Evolutionary conservation across 2,888 invertebrate genomes (phyloP), one percentile per base, ranked within the genome.

Genomic region (Tyria jacobaeae): DNA sequence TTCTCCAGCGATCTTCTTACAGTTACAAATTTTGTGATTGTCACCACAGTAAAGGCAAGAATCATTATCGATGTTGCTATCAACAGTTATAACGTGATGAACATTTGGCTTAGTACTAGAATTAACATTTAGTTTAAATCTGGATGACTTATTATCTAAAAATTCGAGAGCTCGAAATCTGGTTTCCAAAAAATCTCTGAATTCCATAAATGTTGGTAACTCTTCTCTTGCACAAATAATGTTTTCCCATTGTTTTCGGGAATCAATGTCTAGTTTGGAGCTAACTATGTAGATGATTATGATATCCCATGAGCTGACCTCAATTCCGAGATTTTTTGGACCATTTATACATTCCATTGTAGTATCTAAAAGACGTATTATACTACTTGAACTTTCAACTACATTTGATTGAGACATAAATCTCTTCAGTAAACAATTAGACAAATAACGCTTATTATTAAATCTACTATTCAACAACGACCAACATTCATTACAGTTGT

Each of bases 231-330:
- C n/a, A 17, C 34, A 27, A 34, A 51, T 15, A 9, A 10, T 15
- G 17, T 12, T 51, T 17, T 51, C 51, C 51, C 51, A 51, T 17
- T 51, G 51, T 34, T 51, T 51, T n/a, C 51, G n/a, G 7, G 34
- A 51, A 15, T 51, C 51, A 31, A 35, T 17, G 12, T 52, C 37
- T 14, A 37, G 52, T 52, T 52, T 52, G 0, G 12, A 35, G 21
- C 35, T 24, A 9, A 37, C 24, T 1, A 52, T 37, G 15, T 52
- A 37, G 17, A 52, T 21, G 10, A 52, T 3, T 35, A 52, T 10
- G n/a, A 17, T 34, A 27, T 52, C 34, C 35, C 35, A 52, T 3
- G 51, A 35, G 12, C 35, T 52, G 21, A 35, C 17, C 10, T 34
- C 35, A 21, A 52, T 35, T 6, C 35, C 51, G n/a, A 52, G 51